phyloP scores from a whole-genome alignment of 2,797 vertebrate species.

The Labeo calbasu region DNA sequence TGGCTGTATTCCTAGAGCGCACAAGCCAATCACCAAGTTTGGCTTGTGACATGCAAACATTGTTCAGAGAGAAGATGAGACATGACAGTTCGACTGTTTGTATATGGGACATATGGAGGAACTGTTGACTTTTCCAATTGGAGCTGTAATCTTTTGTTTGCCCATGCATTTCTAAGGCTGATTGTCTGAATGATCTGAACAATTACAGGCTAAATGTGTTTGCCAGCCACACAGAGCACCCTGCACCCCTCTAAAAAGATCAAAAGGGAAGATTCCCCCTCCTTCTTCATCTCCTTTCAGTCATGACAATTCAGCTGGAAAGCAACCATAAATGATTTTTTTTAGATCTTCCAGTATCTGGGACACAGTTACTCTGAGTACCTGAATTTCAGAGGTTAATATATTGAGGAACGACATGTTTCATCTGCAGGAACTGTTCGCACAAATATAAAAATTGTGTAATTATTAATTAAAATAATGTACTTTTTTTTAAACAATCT shows the following conservation, averaged over 20 bases:
- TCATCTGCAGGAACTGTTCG: constrained; percentile 63
- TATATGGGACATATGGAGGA: constrained; percentile 71
- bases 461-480: neutral
- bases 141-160: constrained; percentile 83
- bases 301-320: constrained; percentile 80
- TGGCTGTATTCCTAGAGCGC: neutral
- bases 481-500: neutral
- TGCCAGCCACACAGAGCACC: constrained; percentile 75
- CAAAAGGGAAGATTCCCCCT: constrained; percentile 76
- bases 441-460: neutral
- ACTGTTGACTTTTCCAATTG: constrained; percentile 82
- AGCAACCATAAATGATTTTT: constrained; percentile 78
- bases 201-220: constrained; percentile 83
- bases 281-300: constrained; percentile 77
- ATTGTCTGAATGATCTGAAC: constrained; percentile 81
- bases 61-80: constrained; percentile 74
- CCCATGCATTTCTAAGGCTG: constrained; percentile 78
- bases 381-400: constrained; percentile 63
- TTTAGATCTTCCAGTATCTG: constrained; percentile 68
- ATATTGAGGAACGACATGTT: constrained; percentile 71
- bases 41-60: constrained; percentile 77
- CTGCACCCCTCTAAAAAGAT: constrained; percentile 77
- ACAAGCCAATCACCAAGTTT: constrained; percentile 58
- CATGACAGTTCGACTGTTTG: constrained; percentile 74
- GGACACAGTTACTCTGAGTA: constrained; percentile 66